These are phyloP conservation scores for Muntiacus reevesi DNA, from an alignment of 2,113 vertebrate species.

Conservation along the genomic window DNA sequence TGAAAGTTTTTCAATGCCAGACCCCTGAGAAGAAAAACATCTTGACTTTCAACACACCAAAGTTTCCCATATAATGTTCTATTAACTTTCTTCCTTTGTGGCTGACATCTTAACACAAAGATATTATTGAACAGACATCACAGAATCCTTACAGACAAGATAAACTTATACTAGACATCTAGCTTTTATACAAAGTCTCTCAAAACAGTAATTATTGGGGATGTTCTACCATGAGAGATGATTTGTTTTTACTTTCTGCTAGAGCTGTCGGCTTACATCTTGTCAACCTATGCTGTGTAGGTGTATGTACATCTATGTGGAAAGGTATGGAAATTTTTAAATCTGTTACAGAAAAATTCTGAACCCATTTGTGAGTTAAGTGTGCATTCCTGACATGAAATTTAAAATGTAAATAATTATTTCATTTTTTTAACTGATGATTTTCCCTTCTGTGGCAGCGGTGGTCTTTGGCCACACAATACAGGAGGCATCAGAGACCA, in stretches of 20 bases:
- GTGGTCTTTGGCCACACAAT: not conserved
- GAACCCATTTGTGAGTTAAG: conserved; percentile 1
- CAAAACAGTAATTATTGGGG: not conserved
- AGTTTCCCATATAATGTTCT: not conserved
- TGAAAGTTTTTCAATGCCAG: not conserved
- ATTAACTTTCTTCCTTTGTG: not conserved
- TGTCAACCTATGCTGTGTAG: not conserved
- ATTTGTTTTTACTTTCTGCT: not conserved
- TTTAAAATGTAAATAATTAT: not conserved
- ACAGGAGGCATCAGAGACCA: not conserved
- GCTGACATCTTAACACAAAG: not conserved
- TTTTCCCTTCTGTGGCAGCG: not conserved
- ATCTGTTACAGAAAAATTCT: not conserved
- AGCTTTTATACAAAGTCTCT: not conserved
- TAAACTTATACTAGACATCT: not conserved
- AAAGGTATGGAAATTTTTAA: not conserved
- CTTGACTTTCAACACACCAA: not conserved
- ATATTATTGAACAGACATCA: not conserved
- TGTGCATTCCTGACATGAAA: not conserved
- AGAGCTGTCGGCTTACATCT: not conserved
- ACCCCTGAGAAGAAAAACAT: not conserved
- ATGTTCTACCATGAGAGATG: not conserved
- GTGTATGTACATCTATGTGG: not conserved
- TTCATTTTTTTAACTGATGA: not conserved
- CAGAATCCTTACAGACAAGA: not conserved